Evolutionary conservation across 2,113 vertebrate species (phyloP).

Genomic region (Macaca fascicularis): DNA sequence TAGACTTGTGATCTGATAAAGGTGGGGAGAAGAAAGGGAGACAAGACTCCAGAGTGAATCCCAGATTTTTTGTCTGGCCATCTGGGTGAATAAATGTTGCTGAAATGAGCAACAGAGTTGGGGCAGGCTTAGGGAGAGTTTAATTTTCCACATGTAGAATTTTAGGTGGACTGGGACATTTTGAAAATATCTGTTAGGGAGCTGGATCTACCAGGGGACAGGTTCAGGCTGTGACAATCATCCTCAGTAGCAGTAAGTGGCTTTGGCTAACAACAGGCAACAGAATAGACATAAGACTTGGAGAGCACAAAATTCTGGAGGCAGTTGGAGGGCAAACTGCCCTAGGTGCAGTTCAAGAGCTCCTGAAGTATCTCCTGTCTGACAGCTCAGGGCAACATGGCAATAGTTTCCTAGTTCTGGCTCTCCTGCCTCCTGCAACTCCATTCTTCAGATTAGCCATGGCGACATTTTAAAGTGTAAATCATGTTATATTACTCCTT

Average conservation of each 20-base stretch:
- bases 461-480: neutral
- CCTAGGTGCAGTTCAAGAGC: neutral
- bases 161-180: neutral
- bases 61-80: neutral
- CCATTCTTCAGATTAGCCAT: neutral
- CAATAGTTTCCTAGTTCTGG: neutral
- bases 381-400: neutral
- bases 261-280: neutral
- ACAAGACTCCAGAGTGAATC: neutral
- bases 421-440: neutral
- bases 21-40: neutral
- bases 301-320: neutral
- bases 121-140: neutral
- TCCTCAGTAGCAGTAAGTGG: neutral
- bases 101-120: neutral
- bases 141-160: neutral
- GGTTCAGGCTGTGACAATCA: neutral
- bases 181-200: constrained; percentile 24
- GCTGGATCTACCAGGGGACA: neutral
- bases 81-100: neutral
- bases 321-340: constrained; percentile 5
- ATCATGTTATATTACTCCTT: neutral
- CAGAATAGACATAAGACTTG: neutral
- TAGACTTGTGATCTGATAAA: neutral
- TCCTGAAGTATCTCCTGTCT: neutral